Conservation (phyloP, 1,140 invertebrate genomes). For the Stenopsyche tienmushanensis region DNA sequence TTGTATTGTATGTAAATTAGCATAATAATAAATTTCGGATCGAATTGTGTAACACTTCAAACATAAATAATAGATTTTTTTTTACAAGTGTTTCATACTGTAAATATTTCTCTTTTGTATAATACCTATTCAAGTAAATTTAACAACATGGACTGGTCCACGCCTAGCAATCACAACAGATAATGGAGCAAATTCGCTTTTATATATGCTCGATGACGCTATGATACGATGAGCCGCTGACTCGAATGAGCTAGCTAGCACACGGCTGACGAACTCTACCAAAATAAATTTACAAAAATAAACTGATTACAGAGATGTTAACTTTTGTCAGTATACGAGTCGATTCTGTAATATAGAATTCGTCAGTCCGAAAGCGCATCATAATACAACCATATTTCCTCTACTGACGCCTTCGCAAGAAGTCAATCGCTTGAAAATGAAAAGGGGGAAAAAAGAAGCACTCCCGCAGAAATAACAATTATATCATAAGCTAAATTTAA, state of each 20-base stretch:
- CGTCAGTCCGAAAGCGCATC: neutral
- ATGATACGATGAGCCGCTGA: constrained; percentile 9
- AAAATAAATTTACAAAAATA: constrained; percentile 42
- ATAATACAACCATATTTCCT: neutral
- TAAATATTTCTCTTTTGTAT: no score
- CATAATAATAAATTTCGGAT: no score
- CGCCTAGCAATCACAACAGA: no score
- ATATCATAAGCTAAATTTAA: neutral
- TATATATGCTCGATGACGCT: neutral
- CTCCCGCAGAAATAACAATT: neutral
- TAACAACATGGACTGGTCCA: no score
- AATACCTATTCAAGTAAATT: no score
- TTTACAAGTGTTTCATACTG: no score
- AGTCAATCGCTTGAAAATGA: no score
- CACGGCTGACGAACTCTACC: constrained; percentile 40
- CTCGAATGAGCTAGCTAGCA: constrained; percentile 2
- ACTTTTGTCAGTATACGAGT: constrained; percentile 25
- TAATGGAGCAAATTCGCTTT: no score
- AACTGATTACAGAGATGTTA: constrained; percentile 36
- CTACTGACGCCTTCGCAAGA: no score
- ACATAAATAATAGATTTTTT: no score
- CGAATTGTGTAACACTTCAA: no score
- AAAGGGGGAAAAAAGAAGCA: neutral
- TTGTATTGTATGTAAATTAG: no score
- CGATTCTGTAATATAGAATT: constrained; percentile 5